Evolutionary conservation across 2,888 invertebrate genomes (phyloP), one percentile per base, ranked within the genome.

Genomic region (Idaea aversata): DNA sequence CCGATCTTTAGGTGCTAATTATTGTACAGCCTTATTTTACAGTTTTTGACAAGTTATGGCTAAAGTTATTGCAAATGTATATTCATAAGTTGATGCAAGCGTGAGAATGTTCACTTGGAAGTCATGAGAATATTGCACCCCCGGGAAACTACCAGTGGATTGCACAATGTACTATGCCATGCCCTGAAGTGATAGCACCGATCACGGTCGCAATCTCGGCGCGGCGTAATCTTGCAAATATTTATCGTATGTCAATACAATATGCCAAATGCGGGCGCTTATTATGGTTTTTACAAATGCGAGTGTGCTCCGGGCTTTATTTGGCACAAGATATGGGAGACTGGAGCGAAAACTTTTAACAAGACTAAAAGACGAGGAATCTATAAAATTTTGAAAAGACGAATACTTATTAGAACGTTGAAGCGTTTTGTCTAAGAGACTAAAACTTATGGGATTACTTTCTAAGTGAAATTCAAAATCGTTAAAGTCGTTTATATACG

Each of bases 171-270:
- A 71, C 69, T 70, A 69, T 65, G 67, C 62, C 62, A 67, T 75
- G 70, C 71, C 82, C 77, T 61, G 67, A 61, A 77, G 83, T 77
- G 64, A 74, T 68, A 74, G 66, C 69, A 63, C 59, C 67, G 84
- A 88, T 88, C 85, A 77, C 72, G 68, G 69, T 72, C 77, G 80
- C 84, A 85, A 90, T 90, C 87, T 87, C 77, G 70, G 73, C 75
- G 76, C 82, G 76, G 80, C 81, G 81, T 81, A 87, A 88, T 88
- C 88, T 86, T 72, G 76, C 87, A 88, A 90, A 91, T 89, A 91
- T 91, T 90, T 91, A 91, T 92, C 84, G 87, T 86, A 84, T 92
- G 92, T 91, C 91, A 91, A 91, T 91, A 88, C 86, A 89, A 90
- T 90, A 91, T 88, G 91, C 91, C 92, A 90, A 92, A 91, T 87